These are phyloP conservation scores for Nymphalis io DNA, from an alignment of 1,140 invertebrate genomes.

Conservation along the genomic window DNA sequence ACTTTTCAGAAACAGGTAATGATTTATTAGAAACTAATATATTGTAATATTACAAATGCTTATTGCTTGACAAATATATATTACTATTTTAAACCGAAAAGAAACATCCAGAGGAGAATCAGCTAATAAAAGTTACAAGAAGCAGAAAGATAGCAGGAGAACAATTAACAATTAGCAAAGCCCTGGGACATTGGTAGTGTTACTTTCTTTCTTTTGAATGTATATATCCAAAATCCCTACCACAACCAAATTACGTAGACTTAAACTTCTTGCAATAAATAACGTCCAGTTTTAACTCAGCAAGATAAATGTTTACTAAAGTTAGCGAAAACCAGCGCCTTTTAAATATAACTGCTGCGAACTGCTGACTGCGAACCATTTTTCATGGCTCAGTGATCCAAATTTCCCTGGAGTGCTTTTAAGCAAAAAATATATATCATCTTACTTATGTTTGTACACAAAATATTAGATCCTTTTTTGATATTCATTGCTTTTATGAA, in stretches of 20 bases:
- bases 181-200: too few species aligned
- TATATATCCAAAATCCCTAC: too few species aligned
- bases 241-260: neutral
- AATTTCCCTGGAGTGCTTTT: conserved; percentile 16
- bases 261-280: conserved; percentile 2
- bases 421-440: conserved; percentile 22
- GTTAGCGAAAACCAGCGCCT: conserved; percentile 10
- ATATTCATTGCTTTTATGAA: neutral
- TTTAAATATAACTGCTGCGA: conserved; percentile 22
- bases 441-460: conserved; percentile 23
- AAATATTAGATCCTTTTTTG: conserved; percentile 12
- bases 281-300: conserved; percentile 12
- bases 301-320: conserved; percentile 18
- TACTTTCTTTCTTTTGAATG: too few species aligned
- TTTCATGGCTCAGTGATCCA: conserved; percentile 26
- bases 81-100: too few species aligned
- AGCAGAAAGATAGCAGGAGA: too few species aligned
- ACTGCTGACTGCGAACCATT: conserved; percentile 28
- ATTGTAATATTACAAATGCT: neutral
- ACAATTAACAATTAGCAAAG: too few species aligned
- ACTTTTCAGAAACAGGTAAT: conserved; percentile 49
- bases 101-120: too few species aligned
- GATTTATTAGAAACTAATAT: neutral
- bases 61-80: too few species aligned
- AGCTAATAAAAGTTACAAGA: too few species aligned